Percentiles rank a stretch among this genome's conserved stretches.
These are phyloP conservation scores for Drosophila pallidifrons DNA, from an alignment of 1,140 invertebrate species.

Conservation along the genomic window DNA sequence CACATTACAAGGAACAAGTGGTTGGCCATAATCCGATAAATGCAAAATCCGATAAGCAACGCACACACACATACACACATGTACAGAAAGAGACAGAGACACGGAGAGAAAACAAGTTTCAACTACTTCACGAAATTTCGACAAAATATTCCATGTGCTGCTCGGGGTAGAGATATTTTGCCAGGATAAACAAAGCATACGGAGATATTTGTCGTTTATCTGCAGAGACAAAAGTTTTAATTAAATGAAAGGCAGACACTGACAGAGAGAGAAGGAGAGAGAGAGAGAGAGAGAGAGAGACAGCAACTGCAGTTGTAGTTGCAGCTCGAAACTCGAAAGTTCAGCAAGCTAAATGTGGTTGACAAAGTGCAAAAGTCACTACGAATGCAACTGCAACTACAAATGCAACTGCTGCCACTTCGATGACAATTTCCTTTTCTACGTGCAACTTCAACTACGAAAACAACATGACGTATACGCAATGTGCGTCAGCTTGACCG, in stretches of 20 bases:
- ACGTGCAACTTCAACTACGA: neutral
- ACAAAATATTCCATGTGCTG: slow-evolving; percentile 11
- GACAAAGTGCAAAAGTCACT: slow-evolving; percentile 30
- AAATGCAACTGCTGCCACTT: slow-evolving; percentile 1
- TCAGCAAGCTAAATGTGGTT: slow-evolving; percentile 35
- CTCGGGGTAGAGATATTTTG: slow-evolving; percentile 8
- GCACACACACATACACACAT: neutral
- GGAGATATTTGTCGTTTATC: slow-evolving; percentile 32
- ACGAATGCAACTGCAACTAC: neutral
- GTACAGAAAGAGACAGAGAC: neutral
- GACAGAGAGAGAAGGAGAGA: neutral
- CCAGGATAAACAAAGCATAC: slow-evolving; percentile 10
- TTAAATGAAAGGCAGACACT: slow-evolving; percentile 29
- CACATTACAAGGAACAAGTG: slow-evolving; percentile 29
- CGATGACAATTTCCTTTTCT: slow-evolving; percentile 9
- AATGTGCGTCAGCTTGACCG: slow-evolving; percentile 24
- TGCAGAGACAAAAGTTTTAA: slow-evolving; percentile 38
- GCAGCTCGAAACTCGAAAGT: slow-evolving; percentile 8
- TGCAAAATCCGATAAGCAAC: slow-evolving; percentile 13
- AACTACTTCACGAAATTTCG: neutral
- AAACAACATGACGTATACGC: slow-evolving; percentile 39
- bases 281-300: neutral
- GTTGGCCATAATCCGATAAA: slow-evolving; percentile 7
- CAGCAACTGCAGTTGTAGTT: slow-evolving; percentile 5
- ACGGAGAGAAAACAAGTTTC: neutral